Evolutionary conservation across 2,113 vertebrate species (phyloP).

Genomic region (Mionectes macconnelli): DNA sequence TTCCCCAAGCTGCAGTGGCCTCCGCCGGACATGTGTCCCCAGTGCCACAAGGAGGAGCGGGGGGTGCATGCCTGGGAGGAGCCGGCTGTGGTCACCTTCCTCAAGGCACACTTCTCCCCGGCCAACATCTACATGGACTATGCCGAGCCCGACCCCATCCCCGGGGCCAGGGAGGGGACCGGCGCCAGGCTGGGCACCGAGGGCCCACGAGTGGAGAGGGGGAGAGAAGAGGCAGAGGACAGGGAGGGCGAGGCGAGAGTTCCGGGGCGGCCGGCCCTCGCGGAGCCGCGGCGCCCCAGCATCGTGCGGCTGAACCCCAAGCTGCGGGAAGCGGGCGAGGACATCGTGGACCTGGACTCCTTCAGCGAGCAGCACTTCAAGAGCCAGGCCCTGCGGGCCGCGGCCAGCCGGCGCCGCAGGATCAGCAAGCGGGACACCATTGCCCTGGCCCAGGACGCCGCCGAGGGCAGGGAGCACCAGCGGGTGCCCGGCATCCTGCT

Average conservation of each 20-base stretch:
- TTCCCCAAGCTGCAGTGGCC: constrained; percentile 97
- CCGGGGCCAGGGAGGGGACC: not conserved
- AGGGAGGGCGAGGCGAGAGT: not conserved
- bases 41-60: constrained; percentile 76
- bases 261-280: not conserved
- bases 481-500: not conserved
- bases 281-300: constrained; percentile 21
- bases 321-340: constrained; percentile 51
- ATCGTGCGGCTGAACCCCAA: constrained; percentile 65
- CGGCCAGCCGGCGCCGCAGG: not conserved
- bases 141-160: constrained; percentile 28
- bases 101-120: constrained; percentile 79
- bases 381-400: constrained; percentile 71
- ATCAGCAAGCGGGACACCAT: constrained; percentile 62
- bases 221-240: constrained; percentile 9
- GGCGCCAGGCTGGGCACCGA: not conserved
- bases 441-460: not conserved
- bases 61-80: constrained; percentile 79
- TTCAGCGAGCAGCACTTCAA: constrained; percentile 82
- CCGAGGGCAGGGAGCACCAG: not conserved
- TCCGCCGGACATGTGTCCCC: constrained; percentile 75
- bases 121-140: constrained; percentile 70
- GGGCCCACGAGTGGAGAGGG: not conserved
- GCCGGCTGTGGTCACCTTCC: constrained; percentile 74
- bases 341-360: constrained; percentile 86